Evolutionary conservation across 1,140 invertebrate genomes (phyloP), one percentile per base, ranked within the genome.

Genomic region (Drosophila seguyi): DNA sequence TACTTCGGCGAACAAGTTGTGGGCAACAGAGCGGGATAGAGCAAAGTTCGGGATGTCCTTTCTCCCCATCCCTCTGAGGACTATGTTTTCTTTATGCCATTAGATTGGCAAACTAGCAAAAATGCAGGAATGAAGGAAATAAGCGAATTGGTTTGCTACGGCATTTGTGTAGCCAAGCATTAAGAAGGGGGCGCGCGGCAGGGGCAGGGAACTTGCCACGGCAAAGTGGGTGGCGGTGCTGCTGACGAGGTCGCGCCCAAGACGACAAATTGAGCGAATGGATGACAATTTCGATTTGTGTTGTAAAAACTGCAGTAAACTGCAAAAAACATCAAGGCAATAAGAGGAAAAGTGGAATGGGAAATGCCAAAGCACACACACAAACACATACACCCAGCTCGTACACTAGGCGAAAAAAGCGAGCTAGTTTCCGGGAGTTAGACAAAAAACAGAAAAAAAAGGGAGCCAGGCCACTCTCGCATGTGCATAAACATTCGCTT

Each of bases 211-310:
- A 18, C 10, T 59, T 20, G 20, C 55, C 38, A 18, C 41, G 27
- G 38, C 4, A 1, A 22, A 29, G 36, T 10, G 39, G 13, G 66
- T 31, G 65, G 42, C 7, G 36, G 53, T 38, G 44, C 34, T 45
- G 66, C 39, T 48, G 66, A 36, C 56, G 55, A 29, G 56, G 36
- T 69, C 44, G 67, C 60, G 62, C 50, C 74, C 80, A 87, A 84
- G 84, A 88, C 85, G 78, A 87, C 88, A 91, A 91, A 91, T 91
- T 91, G 88, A 91, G 88, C 88, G 88, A 91, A 91, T 91, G 88
- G 88, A 91, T 91, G 88, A 91, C 88, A 91, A 91, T 91, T 91
- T 91, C 84, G 72, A 84, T 88, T 91, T 79, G 84, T 81, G 83
- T 87, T 80, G 88, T 87, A 91, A 91, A 91, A 91, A 88, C 77